Base-by-base conservation (phyloP, 2,888 invertebrate genomes). In the Thereva unica region DNA sequence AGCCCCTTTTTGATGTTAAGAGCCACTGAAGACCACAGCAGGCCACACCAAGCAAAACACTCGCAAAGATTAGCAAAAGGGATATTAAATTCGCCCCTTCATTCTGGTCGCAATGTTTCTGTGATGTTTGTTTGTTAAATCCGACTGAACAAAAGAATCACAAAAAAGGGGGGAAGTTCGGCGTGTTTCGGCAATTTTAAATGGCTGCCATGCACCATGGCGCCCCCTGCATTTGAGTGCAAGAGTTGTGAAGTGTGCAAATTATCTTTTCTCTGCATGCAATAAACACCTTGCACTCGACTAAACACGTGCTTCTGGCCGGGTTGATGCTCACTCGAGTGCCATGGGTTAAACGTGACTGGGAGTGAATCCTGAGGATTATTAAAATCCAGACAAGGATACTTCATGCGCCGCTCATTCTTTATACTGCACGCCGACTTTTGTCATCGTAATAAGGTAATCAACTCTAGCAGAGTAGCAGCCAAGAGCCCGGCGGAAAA, bases 371-470 rank as follows among this genome's bases (percentile, higher is more conserved):
- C 53, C 53, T 42, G 23, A 42, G 63, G 63, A 53, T 63, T 52
- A 42, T 52, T 23, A 23, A 23, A 52, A 42, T 44, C 44, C 52
- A 35, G 10, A 37, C 44, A 6, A 63, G 50, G 61, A 41, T 50
- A 34, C 34, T 23, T 41, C 41, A 49, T 41, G 49, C 50, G 50
- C n/a, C 50, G 35, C 3, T 41, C 40, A n/a, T 40, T 38, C 9
- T 12, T 23, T 8, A 23, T 45, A 38, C 10, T 59, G 38, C 59
- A 49, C 49, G 38, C 49, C 49, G 47, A 47, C 59, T n/a, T 59
- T 59, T 59, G 59, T 59, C 38, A 53, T 53, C 53, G 50, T 34
- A 63, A 63, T 63, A 8, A 40, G 63, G 63, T 53, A 63, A 63
- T 63, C 42, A 53, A 52, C 35, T 63, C 34, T 44, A 63, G 53